phyloP scores from a whole-genome alignment of 2,888 invertebrate species.

The Amphipoea lucens region DNA sequence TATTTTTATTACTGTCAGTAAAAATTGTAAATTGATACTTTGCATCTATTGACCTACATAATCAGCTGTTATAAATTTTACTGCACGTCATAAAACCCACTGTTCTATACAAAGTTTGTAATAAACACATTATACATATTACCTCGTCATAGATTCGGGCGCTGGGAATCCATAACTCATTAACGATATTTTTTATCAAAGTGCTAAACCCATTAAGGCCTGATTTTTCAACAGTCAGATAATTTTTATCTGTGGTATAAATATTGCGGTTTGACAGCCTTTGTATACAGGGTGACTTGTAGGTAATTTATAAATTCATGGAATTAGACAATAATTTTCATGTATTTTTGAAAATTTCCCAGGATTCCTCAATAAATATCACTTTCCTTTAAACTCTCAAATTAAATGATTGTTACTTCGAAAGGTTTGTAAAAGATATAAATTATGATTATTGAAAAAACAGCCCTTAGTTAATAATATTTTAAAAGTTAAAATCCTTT shows the following conservation, averaged over 20 bases:
- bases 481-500: conserved; percentile 24
- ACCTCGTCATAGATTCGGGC: conserved; percentile 11
- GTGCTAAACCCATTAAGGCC: conserved; percentile 1
- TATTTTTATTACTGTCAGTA: conserved; percentile 7
- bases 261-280: too few species aligned
- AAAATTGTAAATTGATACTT: conserved; percentile 26
- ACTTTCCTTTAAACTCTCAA: too few species aligned
- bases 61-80: conserved; percentile 40
- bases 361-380: too few species aligned
- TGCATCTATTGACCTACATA: conserved; percentile 17
- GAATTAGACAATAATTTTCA: too few species aligned
- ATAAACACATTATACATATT: conserved; percentile 6
- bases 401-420: too few species aligned
- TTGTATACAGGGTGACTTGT: too few species aligned
- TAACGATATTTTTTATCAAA: conserved; percentile 7
- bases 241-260: too few species aligned
- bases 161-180: conserved; percentile 19
- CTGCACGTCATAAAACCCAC: conserved; percentile 14
- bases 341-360: too few species aligned
- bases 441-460: background rate
- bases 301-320: too few species aligned
- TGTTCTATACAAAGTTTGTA: conserved; percentile 16
- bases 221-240: background rate
- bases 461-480: background rate
- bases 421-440: too few species aligned